Base-by-base conservation (phyloP, 2,888 invertebrate genomes). In the Orthosia gothica region DNA sequence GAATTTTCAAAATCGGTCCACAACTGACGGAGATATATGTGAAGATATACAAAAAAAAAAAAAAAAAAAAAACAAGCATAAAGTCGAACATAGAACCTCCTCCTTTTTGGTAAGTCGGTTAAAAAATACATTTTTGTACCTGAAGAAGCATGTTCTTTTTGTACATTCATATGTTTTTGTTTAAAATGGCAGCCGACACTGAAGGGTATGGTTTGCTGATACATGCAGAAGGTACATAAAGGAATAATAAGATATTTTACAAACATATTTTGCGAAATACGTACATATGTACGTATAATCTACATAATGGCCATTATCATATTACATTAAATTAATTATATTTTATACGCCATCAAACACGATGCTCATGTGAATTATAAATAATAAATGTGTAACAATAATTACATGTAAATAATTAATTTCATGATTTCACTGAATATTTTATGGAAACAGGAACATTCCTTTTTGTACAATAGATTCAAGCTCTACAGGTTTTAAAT, bases 381-480 rank as follows among this genome's bases (percentile, higher is more conserved):
- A 47, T 47, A 57, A 45, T 74, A n/a, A n/a, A 20, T 61, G 40
- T 55, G 47, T 32, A 63, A 76, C 32, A 72, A 66, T 32, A 32
- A 67, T 66, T 63, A 23, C 20, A 45, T 9, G 45, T 63, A 40
- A 70, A 79, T 64, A 67, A 71, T 63, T 20, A 57, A 66, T 71
- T 77, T 66, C 52, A 71, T 59, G 54, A 23, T 49, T 59, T n/a
- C n/a, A 50, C 32, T 80, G 58, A 84, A 74, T 81, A 73, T 66
- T 84, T 66, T 0, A 84, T 74, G 65, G 18, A 23, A 23, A 12
- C 61, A 58, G 61, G 18, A 68, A 65, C 64, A 72, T 52, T 66
- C 16, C 20, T 61, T 61, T 61, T 65, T 23, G n/a, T 15, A 58
- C 26, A 68, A 57, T 64, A 67, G 64, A 61, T 71, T 47, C 3